Base-by-base conservation (phyloP, 1,140 invertebrate species). In the Myzus persicae region DNA sequence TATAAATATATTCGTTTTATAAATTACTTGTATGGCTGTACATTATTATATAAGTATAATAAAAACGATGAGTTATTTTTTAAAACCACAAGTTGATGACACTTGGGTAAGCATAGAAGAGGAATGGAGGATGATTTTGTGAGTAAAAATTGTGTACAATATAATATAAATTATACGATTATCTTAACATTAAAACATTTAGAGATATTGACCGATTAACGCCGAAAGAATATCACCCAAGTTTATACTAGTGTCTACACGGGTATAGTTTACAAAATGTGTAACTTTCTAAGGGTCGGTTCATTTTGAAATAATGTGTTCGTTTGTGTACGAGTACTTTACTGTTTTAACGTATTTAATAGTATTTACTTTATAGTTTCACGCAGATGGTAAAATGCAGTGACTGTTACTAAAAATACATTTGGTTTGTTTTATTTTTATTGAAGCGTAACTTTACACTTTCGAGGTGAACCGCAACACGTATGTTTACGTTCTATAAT, bases 381-480 rank as follows among this genome's bases (percentile, higher is more conserved):
- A n/a, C 8, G 14, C 14, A 36, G 11, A 76, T n/a, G 59, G 31
- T 5, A 18, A n/a, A 18, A 76, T 76, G n/a, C n/a, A n/a, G n/a
- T n/a, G 14, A n/a, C 31, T 76, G 31, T 76, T 36, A 18, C 31
- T n/a, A n/a, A 76, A n/a, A 76, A 76, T 76, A n/a, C 14, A 14
- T 76, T 76, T 76, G 59, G 59, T 76, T n/a, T 76, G 59, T 76
- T 76, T 76, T 76, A 76, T 18, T n/a, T 67, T 76, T 76, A n/a
- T 1, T n/a, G 31, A 76, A 76, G n/a, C 14, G n/a, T 76, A 76
- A n/a, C 31, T 76, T n/a, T 76, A 76, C 31, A 76, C 14, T 76
- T 76, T n/a, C 14, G 59, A 76, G 11, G 31, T n/a, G n/a, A 67
- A 67, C 54, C 9, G 18, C 14, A n/a, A 67, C 11, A 67, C 14